Base-by-base conservation (phyloP, 2,888 invertebrate genomes). In the Odontocerum albicorne region DNA sequence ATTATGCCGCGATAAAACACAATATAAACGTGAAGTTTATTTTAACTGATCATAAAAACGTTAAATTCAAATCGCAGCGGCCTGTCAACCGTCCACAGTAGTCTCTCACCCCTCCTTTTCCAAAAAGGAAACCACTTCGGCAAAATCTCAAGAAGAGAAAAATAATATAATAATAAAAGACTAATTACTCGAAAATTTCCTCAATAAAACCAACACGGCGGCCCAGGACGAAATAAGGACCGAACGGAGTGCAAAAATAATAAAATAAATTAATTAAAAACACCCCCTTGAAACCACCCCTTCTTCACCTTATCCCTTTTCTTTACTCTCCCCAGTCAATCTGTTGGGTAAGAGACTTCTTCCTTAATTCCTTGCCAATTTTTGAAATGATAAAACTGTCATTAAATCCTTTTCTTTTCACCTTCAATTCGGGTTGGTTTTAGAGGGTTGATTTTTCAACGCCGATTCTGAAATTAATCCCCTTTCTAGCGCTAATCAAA, bases 221-320 rank as follows among this genome's bases (percentile, higher is more conserved):
- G 63, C 55, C 64, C 51, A 49, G 55, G 50, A 57, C 55, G 59
- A 59, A 56, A 58, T 58, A 58, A 61, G 56, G 61, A 59, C 59
- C 47, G 59, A 61, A 61, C 61, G 59, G 59, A 59, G 61, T 66
- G 69, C 62, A 68, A 71, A 72, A 75, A 77, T 75, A 74, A 77
- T 77, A 75, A 75, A 75, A 77, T 74, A 73, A 77, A 77, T 77
- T 77, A 76, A 78, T 75, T 76, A 74, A 77, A 76, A 77, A 77
- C 77, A 61, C 61, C 52, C 54, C 59, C 43, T 43, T 51, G 21
- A 38, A 47, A 27, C 38, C 47, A 36, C 38, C 52, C 52, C 52
- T 45, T 44, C 31, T 12, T 19, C 3, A 33, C n/a, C n/a, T n/a
- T n/a, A n/a, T n/a, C n/a, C n/a, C n/a, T n/a, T n/a, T n/a, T 45